Base-by-base conservation (phyloP, 2,888 invertebrate species). In the Sepioteuthis lessoniana region DNA sequence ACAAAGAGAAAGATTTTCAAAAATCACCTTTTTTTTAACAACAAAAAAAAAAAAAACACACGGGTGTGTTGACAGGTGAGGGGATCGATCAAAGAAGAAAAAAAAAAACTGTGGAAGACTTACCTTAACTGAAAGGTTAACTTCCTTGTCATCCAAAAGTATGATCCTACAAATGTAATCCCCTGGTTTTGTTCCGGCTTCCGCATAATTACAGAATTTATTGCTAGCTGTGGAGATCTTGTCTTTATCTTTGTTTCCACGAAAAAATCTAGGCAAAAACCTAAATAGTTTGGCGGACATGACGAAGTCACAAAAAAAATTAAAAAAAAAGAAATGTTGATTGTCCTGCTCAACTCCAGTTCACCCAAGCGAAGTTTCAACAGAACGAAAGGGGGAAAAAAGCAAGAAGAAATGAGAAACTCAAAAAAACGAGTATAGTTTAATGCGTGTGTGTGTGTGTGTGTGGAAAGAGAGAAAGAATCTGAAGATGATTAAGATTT, bases 141-240 rank as follows among this genome's bases (percentile, higher is more conserved):
- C 47, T 13, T 92, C 92, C 47, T 92, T 92, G 92, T 92, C 92
- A 47, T 92, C 92, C 92, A 92, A 92, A 92, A 92, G 92, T 92
- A 92, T 46, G n/a, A 92, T 47, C 42, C 92, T 46, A 92, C 92
- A 92, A n/a, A 92, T 42, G 92, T 92, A 92, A 47, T 92, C 92
- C 47, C 92, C 92, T 16, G 92, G n/a, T 46, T 92, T 92, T 31
- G 47, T 92, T 16, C 92, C 92, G 31, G 42, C 92, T 42, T 92
- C 92, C 31, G 46, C 92, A 92, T 92, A 92, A 47, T 92, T 42
- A 47, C 92, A 92, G 46, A 47, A 92, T 92, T 92, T 92, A 42
- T 92, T 92, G 47, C 35, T 42, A 13, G 42, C 42, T 7, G 46
- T 21, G n/a, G 92, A 46, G 16, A 92, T 47, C 35, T 92, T 92